These are phyloP conservation scores for Metacarcinus magister DNA, from an alignment of 2,888 invertebrate species.

Conservation along the genomic window DNA sequence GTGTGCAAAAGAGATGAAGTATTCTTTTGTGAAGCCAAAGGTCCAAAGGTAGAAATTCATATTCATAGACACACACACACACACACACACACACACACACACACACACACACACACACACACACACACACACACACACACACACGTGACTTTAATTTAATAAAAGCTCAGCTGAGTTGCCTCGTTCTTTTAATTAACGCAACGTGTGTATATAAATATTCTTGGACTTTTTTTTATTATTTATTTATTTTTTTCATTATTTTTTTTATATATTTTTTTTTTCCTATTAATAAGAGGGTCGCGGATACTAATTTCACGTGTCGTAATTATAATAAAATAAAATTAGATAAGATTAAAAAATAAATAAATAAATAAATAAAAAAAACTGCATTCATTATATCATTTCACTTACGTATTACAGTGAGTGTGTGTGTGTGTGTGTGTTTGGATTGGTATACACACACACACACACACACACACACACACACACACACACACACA, in stretches of 20 bases:
- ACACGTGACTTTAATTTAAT: slow-evolving; percentile 9
- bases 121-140: background rate
- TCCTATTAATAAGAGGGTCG: background rate
- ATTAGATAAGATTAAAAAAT: no score
- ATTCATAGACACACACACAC: background rate
- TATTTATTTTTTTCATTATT: background rate
- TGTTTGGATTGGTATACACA: no score
- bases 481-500: no score
- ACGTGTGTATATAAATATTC: background rate
- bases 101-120: no score
- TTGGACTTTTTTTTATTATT: background rate
- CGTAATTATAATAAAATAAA: no score
- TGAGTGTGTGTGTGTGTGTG: no score
- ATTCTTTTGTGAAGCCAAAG: background rate
- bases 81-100: no score
- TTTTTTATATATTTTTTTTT: no score
- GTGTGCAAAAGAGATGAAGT: slow-evolving; percentile 18
- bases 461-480: no score
- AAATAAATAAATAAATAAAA: background rate
- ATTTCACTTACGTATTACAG: no score
- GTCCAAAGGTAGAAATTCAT: background rate
- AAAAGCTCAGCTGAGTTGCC: slow-evolving; percentile 3
- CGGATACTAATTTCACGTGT: no score
- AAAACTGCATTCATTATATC: background rate
- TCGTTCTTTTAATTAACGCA: slow-evolving; percentile 26